A percentile compares a stretch with the other conserved stretches of the same genome.
phyloP scores from a whole-genome alignment of 2,797 vertebrate species.

The Pseudochirops cupreus region DNA sequence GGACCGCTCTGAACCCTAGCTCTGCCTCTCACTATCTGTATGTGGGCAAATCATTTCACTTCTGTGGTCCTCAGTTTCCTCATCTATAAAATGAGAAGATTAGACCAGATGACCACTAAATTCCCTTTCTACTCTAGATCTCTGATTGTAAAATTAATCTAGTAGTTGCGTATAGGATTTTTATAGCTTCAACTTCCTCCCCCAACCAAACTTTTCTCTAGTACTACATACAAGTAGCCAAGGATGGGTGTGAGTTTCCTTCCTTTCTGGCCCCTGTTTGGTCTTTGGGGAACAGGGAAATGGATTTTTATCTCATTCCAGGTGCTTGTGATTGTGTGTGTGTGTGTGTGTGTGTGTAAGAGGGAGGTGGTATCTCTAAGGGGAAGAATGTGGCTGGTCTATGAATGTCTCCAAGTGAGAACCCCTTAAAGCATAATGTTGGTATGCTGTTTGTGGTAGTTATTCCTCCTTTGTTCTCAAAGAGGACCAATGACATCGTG shows the following conservation, averaged over 20 bases:
- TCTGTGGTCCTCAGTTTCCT: not conserved
- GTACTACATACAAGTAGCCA: not conserved
- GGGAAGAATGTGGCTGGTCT: not conserved
- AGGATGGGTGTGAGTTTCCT: not conserved
- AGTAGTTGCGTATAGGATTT: not conserved
- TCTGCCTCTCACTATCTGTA: not conserved
- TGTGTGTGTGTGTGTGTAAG: rapidly evolving
- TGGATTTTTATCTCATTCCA: not conserved
- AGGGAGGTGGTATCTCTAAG: not conserved
- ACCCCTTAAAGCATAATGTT: not conserved
- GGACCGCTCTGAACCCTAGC: not conserved
- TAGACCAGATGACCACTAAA: not conserved
- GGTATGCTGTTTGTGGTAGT: not conserved
- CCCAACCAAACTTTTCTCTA: not conserved
- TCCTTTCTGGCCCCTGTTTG: not conserved
- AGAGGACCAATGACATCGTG: not conserved
- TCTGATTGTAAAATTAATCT: not conserved
- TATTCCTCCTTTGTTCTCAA: not conserved
- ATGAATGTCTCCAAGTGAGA: not conserved
- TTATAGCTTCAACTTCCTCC: not conserved
- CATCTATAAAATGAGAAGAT: not conserved
- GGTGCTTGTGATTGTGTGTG: not conserved
- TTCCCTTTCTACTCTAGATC: not conserved
- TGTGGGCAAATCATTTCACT: not conserved
- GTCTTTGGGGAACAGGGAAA: slow-evolving; percentile 32